Evolutionary conservation across 2,113 vertebrate genomes (phyloP), one percentile per base, ranked within the genome.

Genomic region (Protomyctophum bolini): DNA sequence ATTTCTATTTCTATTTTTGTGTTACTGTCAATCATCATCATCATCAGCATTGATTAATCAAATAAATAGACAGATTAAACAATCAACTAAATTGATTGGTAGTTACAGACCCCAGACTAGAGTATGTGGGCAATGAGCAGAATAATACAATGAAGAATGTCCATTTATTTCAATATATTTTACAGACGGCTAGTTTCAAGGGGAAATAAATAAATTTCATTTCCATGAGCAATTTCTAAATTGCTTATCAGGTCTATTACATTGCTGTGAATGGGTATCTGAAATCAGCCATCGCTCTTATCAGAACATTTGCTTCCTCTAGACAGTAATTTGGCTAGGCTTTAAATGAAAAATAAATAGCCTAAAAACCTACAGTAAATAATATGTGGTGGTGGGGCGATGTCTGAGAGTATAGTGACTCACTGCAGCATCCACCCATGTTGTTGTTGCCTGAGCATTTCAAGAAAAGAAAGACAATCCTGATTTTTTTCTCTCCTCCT

Each of bases 381-480:
- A 41, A 41, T 41, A 58, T 6, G 11, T 10, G 68, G 79, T 65
- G 9, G 7, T 28, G 21, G 9, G 2, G 10, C 5, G 8, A 8
- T 29, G 21, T 14, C 56, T 21, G 14, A 21, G 15, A 58, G 55
- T n/a, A 8, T 9, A 21, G 28, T 2, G 5, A 41, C 33, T 59
- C 63, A 48, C 7, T 7, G 48, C 47, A 11, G 21, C 8, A 0
- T 59, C 56, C 8, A 6, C 10, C 71, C 9, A 52, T 62, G 45
- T 71, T 67, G 21, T 45, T 63, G 21, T 12, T 10, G 7, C 5
- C 33, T 28, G 28, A 0, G 0, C 70, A 49, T 12, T 61, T 45
- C 58, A 66, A 48, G 63, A 68, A 76, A 50, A 82, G 63, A 83
- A 73, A 67, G 57, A 58, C 59, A 65, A 46, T 84, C 85, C 64